Conservation (phyloP, 2,888 invertebrate species). For the Aporophyla nigra region DNA sequence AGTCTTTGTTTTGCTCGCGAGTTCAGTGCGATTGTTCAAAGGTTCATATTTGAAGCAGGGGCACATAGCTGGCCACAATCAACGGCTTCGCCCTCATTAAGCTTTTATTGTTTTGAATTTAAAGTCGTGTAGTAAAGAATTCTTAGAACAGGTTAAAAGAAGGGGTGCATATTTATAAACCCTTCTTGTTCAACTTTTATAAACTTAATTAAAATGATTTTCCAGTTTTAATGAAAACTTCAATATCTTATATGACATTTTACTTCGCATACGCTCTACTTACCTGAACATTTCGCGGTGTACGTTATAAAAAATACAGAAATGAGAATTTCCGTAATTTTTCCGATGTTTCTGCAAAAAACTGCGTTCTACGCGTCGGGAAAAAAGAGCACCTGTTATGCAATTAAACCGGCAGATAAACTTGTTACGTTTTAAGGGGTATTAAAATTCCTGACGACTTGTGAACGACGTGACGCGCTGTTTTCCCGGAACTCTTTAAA, state of each 20-base stretch:
- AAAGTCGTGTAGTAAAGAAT: constrained; percentile 10
- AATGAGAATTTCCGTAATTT: constrained; percentile 23
- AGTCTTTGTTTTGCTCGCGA: constrained; percentile 38
- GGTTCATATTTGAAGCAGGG: constrained; percentile 18
- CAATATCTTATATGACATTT: constrained; percentile 27
- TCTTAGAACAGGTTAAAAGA: constrained; percentile 21
- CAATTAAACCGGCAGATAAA: constrained; percentile 75
- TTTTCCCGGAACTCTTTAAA: constrained; percentile 63
- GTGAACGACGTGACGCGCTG: constrained; percentile 68
- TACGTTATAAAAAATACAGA: constrained; percentile 32
- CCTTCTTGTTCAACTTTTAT: not conserved
- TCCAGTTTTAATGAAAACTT: constrained; percentile 12
- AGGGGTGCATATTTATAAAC: constrained; percentile 25
- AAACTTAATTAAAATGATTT: not conserved
- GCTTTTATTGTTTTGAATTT: constrained; percentile 32
- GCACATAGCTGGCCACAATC: not conserved
- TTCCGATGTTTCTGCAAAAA: constrained; percentile 53
- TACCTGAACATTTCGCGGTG: constrained; percentile 6
- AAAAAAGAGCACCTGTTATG: constrained; percentile 72
- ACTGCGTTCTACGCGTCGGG: constrained; percentile 42
- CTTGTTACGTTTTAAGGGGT: constrained; percentile 72
- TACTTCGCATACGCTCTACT: constrained; percentile 25
- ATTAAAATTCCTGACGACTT: constrained; percentile 73
- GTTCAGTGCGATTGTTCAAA: constrained; percentile 39
- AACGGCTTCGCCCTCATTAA: constrained; percentile 15